Conservation (phyloP, 1,140 invertebrate species). For the Halictus rubicundus region DNA sequence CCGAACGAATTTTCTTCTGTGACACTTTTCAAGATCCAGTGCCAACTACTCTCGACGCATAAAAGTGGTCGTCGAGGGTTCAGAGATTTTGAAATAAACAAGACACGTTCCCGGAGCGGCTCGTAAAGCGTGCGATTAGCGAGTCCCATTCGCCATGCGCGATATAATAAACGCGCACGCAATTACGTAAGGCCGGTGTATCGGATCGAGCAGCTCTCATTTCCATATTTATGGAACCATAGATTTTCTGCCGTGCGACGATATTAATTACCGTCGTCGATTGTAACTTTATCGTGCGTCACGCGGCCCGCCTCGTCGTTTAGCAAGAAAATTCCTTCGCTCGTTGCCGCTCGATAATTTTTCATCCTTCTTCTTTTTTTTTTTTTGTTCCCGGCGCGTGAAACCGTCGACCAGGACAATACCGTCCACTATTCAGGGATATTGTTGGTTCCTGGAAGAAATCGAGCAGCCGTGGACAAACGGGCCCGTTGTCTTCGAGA, state of each 20-base stretch:
- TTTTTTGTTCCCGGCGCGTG: background rate
- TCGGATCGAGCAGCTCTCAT: background rate
- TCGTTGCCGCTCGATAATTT: background rate
- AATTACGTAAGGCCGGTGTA: conserved; percentile 6
- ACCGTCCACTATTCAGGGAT: background rate
- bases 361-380: background rate
- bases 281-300: too few species aligned
- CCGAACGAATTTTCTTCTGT: too few species aligned
- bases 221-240: conserved; percentile 10
- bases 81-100: too few species aligned
- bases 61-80: too few species aligned
- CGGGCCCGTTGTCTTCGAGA: conserved; percentile 29
- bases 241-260: background rate
- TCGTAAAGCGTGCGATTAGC: background rate
- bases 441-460: conserved; percentile 35
- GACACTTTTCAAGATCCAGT: too few species aligned
- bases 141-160: background rate
- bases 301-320: background rate
- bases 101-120: too few species aligned
- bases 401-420: background rate
- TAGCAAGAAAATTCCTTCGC: background rate
- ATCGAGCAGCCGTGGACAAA: background rate
- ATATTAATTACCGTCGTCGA: conserved; percentile 5
- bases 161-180: background rate
- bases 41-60: too few species aligned